phyloP scores from a whole-genome alignment of 2,888 invertebrate genomes.

The Ashinkailepas kermadecensis region DNA sequence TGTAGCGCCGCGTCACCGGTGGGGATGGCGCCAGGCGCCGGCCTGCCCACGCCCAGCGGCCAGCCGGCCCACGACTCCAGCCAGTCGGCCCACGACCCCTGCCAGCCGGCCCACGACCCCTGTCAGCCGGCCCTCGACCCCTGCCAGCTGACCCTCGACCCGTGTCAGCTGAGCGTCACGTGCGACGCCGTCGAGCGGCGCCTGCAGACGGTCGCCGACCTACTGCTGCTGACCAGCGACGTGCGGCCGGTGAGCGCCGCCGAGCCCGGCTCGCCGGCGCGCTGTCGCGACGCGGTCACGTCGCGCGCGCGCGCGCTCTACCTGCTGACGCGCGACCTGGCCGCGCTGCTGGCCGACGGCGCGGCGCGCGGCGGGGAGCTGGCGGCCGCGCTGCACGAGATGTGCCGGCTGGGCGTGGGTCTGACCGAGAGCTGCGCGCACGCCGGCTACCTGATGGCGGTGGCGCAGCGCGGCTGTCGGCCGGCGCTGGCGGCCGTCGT shows the following conservation, averaged over 20 bases:
- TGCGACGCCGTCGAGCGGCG: constrained; percentile 39
- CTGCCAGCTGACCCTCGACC: constrained; percentile 29
- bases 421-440: constrained; percentile 40
- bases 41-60: neutral
- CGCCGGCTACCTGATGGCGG: constrained; percentile 38
- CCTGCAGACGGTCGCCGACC: constrained; percentile 41
- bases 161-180: constrained; percentile 34
- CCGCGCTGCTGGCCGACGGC: constrained; percentile 35
- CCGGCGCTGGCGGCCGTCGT: constrained; percentile 38
- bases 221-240: constrained; percentile 40
- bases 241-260: constrained; percentile 39
- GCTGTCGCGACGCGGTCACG: constrained; percentile 37
- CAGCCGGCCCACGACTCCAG: too few relatives aligned
- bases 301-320: constrained; percentile 37
- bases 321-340: constrained; percentile 36
- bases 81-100: too few relatives aligned
- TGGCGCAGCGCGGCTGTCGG: constrained; percentile 35
- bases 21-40: neutral
- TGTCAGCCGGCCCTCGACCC: constrained; percentile 14
- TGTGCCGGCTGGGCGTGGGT: constrained; percentile 38
- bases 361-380: constrained; percentile 37
- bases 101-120: too few relatives aligned
- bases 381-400: constrained; percentile 35
- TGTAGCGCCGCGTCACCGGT: neutral
- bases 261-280: constrained; percentile 34